A percentile compares a stretch with the other conserved stretches of the same genome.
Evolutionary conservation across 2,113 vertebrate species (phyloP).

Genomic region (Lampris incognitus): DNA sequence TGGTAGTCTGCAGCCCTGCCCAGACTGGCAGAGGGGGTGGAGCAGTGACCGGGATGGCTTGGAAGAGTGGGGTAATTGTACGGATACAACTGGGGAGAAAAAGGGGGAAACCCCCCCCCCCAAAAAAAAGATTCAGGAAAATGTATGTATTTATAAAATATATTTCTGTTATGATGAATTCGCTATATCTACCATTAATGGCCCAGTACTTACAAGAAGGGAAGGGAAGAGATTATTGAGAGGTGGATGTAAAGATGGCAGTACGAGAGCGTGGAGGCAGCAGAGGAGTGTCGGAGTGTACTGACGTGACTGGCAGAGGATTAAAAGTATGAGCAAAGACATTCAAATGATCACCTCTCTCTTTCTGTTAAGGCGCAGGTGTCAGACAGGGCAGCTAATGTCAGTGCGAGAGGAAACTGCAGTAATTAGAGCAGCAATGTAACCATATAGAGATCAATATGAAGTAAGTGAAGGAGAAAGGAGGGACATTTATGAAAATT

Average conservation of each 20-base stretch:
- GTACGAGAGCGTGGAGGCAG: constrained; percentile 2
- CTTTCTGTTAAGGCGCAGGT: not conserved
- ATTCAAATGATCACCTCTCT: constrained; percentile 44
- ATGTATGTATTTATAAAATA: constrained; percentile 9
- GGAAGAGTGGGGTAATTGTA: no score
- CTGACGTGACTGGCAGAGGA: not conserved
- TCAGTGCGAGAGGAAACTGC: constrained; percentile 40
- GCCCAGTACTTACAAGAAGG: not conserved
- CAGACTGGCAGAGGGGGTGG: no score
- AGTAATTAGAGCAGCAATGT: constrained; percentile 47
- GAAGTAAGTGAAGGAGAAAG: constrained; percentile 13
- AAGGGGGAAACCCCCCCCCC: no score
- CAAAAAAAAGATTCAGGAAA: not conserved
- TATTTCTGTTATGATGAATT: not conserved
- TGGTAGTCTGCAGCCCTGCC: no score
- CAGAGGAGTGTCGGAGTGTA: not conserved
- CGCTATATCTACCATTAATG: not conserved
- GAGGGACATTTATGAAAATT: not conserved
- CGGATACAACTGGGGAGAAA: no score
- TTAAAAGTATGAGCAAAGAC: constrained; percentile 10
- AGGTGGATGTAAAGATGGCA: constrained; percentile 7
- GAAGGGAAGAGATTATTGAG: constrained; percentile 4
- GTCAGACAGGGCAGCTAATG: constrained; percentile 35
- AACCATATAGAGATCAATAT: constrained; percentile 21
- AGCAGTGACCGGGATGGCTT: no score